Evolutionary conservation across 2,888 invertebrate genomes (phyloP).

Genomic region (Phytoseiulus persimilis): DNA sequence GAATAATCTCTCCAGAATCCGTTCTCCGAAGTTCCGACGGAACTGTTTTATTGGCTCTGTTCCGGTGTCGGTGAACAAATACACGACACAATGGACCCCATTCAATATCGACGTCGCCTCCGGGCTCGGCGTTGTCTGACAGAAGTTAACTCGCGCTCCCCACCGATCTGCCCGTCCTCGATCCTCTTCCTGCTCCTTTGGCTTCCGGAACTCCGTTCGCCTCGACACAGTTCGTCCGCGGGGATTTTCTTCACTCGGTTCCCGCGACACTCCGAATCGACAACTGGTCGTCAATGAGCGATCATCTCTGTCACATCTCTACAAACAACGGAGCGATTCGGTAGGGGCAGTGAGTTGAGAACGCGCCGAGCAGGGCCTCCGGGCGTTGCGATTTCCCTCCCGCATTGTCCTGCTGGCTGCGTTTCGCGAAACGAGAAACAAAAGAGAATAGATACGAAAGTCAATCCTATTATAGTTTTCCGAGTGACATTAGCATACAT

Average conservation of each 20-base stretch:
- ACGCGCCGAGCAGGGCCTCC: too few species aligned
- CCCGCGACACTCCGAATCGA: too few species aligned
- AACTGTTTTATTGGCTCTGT: background rate
- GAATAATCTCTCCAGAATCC: background rate
- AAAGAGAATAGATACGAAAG: background rate
- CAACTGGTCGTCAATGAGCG: too few species aligned
- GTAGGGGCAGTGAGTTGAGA: too few species aligned
- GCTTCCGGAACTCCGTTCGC: background rate
- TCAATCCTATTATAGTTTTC: background rate
- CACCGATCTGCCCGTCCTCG: background rate
- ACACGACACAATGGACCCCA: background rate
- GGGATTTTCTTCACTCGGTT: too few species aligned
- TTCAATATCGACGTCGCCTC: background rate
- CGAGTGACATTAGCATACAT: background rate
- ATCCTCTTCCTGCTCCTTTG: background rate
- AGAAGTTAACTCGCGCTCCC: background rate
- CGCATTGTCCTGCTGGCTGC: too few species aligned
- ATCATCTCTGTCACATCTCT: too few species aligned
- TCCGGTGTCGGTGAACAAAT: background rate
- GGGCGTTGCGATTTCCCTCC: too few species aligned
- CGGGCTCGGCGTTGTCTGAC: background rate
- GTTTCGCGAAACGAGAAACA: background rate
- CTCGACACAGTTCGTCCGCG: too few species aligned
- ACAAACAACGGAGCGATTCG: too few species aligned
- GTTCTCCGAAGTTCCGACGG: background rate